Evolutionary conservation across 2,797 vertebrate genomes (phyloP), one percentile per base, ranked within the genome.

Genomic region (Artibeus lituratus): DNA sequence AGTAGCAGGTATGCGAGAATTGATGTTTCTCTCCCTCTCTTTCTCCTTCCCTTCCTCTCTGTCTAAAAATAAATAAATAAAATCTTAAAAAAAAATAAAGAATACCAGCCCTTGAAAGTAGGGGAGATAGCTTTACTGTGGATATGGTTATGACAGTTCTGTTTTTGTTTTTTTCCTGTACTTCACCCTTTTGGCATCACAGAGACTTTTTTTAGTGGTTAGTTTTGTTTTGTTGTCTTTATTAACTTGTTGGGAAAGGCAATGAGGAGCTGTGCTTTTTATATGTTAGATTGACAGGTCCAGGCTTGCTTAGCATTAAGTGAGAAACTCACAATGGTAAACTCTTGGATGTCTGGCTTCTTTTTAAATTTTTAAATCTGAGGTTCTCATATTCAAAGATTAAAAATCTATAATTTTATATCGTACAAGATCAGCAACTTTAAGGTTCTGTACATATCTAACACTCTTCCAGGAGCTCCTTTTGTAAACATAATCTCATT

Each of bases 191-290:
- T 73, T 72, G 81, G 49, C 32, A 26, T 37, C 32, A 83, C 10
- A 16, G 70, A 91, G 32, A 32, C 8, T 74, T 29, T 73, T 47
- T 74, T 32, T 65, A n/a, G 65, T 53, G 11, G 76, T 53, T 37
- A n/a, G 5, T n/a, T 78, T 72, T 44, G 26, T 95, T 92, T 97
- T 96, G 59, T 95, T 37, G 2, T 70, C 35, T 87, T 92, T 86
- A 76, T 88, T 93, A 93, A 93, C 88, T 94, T 88, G 18, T 88
- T 88, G 42, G 85, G 59, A 88, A 78, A 87, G 55, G 53, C 76
- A 92, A 18, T 74, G 15, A 88, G 57, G 51, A 91, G 29, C 88
- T 24, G 44, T 93, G 69, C 26, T 37, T 85, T 91, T 57, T 6
- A 5, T 59, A 29, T 14, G 2, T 76, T 78, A 65, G 53, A 55